A percentile compares a stretch with the other conserved stretches of the same genome.
Conservation (phyloP, 1,140 invertebrate genomes). For the Lucilia cuprina region DNA sequence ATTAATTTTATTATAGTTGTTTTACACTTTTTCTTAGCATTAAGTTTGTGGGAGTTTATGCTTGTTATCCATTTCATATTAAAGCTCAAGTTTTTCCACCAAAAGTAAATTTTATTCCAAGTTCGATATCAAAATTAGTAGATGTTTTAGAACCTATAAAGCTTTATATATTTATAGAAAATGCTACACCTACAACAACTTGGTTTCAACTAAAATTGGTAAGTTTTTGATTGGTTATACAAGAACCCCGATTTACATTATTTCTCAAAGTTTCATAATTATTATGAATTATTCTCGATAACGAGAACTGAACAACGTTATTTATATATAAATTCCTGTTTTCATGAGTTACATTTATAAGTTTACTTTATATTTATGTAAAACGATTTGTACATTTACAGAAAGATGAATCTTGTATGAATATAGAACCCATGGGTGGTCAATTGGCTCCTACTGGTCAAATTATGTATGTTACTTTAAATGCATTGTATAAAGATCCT, state of each 20-base stretch:
- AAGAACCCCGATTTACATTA: too few species aligned
- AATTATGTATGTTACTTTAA: conserved; percentile 51
- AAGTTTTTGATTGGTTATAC: conserved; percentile 22
- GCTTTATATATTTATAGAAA: conserved; percentile 53
- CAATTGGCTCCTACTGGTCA: conserved; percentile 47
- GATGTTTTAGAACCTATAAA: conserved; percentile 44
- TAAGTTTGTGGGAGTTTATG: conserved; percentile 46
- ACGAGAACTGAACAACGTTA: too few species aligned
- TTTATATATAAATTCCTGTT: too few species aligned
- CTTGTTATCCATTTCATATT: conserved; percentile 48
- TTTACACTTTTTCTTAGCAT: conserved; percentile 38
- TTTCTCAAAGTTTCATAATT: too few species aligned
- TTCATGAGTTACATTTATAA: too few species aligned
- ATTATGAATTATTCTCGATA: too few species aligned
- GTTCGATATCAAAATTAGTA: conserved; percentile 39
- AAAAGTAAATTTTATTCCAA: conserved; percentile 43
- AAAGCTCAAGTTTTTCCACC: conserved; percentile 46
- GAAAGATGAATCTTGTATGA: background rate
- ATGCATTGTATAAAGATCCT: conserved; percentile 48
- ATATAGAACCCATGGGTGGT: conserved; percentile 44
- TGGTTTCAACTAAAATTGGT: conserved; percentile 49
- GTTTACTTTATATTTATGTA: too few species aligned
- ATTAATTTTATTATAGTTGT: too few species aligned
- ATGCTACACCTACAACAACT: conserved; percentile 50
- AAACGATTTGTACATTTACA: too few species aligned